A percentile compares a stretch with the other conserved stretches of the same genome.
phyloP scores from a whole-genome alignment of 2,888 invertebrate species.

The Neria commutata region DNA sequence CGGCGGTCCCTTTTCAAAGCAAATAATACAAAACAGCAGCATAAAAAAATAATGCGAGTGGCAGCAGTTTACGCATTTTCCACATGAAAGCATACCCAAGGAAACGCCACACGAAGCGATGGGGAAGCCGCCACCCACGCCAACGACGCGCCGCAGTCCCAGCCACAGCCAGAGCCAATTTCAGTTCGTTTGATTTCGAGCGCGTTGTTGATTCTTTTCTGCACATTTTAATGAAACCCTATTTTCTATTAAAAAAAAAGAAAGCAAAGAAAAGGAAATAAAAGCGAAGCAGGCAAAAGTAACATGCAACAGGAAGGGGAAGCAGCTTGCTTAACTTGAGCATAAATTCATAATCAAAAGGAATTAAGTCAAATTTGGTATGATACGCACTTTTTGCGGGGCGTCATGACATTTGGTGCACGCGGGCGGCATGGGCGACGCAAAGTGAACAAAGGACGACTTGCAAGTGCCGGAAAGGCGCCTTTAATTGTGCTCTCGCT shows the following conservation, averaged over 20 bases:
- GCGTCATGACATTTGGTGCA: too few relatives aligned
- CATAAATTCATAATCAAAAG: too few relatives aligned
- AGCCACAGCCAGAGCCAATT: constrained; percentile 16
- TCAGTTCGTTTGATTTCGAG: constrained; percentile 37
- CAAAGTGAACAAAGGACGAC: too few relatives aligned
- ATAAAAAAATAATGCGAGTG: constrained; percentile 25
- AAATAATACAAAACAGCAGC: constrained; percentile 15
- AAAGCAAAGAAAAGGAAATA: neutral
- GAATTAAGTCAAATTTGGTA: too few relatives aligned
- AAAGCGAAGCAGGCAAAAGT: neutral
- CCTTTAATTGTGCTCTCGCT: too few relatives aligned
- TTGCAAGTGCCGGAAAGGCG: too few relatives aligned
- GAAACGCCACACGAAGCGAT: constrained; percentile 15
- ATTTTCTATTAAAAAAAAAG: neutral
- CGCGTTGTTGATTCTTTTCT: constrained; percentile 35
- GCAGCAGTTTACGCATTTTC: constrained; percentile 29
- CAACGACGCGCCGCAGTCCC: neutral
- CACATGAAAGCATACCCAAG: constrained; percentile 37
- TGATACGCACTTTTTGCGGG: too few relatives aligned
- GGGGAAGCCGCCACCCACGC: too few relatives aligned
- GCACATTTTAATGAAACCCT: constrained; percentile 24
- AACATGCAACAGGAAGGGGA: neutral
- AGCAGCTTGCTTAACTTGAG: too few relatives aligned
- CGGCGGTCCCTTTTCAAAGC: constrained; percentile 19
- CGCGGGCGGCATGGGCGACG: too few relatives aligned